phyloP scores from a whole-genome alignment of 2,113 vertebrate genomes.

The Synchiropus splendidus region DNA sequence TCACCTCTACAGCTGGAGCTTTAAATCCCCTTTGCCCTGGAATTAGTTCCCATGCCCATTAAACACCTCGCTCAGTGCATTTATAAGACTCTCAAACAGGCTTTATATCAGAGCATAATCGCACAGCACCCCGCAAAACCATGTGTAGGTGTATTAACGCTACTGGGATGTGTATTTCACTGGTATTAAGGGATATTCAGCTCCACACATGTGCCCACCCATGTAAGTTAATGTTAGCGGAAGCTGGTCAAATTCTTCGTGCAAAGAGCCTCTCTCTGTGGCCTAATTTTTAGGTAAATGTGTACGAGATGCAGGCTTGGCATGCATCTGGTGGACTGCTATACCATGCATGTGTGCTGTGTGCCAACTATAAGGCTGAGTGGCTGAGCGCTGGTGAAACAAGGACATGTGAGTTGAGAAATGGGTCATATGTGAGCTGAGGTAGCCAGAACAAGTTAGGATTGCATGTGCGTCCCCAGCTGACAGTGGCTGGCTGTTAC shows the following conservation, averaged over 20 bases:
- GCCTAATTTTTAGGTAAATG: constrained; percentile 44
- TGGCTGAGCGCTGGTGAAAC: constrained; percentile 32
- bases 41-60: constrained; percentile 63
- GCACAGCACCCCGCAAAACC: constrained; percentile 32
- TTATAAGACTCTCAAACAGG: constrained; percentile 37
- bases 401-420: constrained; percentile 35
- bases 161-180: constrained; percentile 55
- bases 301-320: no score
- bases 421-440: constrained; percentile 52
- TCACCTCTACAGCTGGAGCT: constrained; percentile 41
- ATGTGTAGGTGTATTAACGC: constrained; percentile 60
- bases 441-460: constrained; percentile 41
- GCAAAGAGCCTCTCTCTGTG: constrained; percentile 28
- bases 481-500: constrained; percentile 30
- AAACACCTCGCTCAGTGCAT: constrained; percentile 48
- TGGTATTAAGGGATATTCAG: constrained; percentile 51
- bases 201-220: constrained; percentile 32
- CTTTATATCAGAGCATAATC: constrained; percentile 55
- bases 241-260: constrained; percentile 38
- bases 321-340: no score
- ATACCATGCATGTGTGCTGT: constrained; percentile 22
- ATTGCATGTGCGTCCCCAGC: constrained; percentile 25
- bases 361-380: constrained; percentile 23
- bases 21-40: constrained; percentile 62
- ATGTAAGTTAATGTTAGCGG: constrained; percentile 54